phyloP scores from a whole-genome alignment of 2,888 invertebrate species.

The Andrena minutula region DNA sequence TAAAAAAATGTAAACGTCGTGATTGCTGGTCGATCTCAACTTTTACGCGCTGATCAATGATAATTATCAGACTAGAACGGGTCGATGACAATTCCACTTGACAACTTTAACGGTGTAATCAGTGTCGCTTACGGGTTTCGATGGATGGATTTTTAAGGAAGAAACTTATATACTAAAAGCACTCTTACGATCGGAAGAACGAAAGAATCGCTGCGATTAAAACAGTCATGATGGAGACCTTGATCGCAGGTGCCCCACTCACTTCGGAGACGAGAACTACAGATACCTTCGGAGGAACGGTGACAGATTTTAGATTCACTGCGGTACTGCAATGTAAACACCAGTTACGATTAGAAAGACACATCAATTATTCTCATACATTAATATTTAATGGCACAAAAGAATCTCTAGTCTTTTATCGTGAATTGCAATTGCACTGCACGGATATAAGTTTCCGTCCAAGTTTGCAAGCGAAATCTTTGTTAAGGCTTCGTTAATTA shows the following conservation, averaged over 20 bases:
- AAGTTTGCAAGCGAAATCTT: too few species aligned
- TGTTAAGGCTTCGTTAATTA: neutral
- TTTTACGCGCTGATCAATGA: neutral
- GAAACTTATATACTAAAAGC: too few species aligned
- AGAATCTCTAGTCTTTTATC: too few species aligned
- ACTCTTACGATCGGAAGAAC: neutral
- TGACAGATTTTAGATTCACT: fast-evolving
- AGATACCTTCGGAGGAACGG: neutral
- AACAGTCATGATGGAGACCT: neutral
- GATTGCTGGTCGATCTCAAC: neutral
- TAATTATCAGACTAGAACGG: neutral
- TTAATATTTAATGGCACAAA: too few species aligned
- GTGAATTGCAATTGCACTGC: too few species aligned
- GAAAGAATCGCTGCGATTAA: neutral
- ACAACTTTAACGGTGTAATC: neutral
- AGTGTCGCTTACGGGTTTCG: too few species aligned
- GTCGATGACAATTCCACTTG: neutral
- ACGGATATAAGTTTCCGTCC: too few species aligned
- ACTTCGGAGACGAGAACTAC: neutral
- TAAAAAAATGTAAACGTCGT: neutral
- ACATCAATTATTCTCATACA: neutral
- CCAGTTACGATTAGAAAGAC: neutral
- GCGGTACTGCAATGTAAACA: neutral
- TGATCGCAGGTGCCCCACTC: neutral
- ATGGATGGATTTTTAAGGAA: too few species aligned